These are phyloP conservation scores for Penaeus monodon DNA, from an alignment of 2,888 invertebrate genomes.

Conservation along the genomic window DNA sequence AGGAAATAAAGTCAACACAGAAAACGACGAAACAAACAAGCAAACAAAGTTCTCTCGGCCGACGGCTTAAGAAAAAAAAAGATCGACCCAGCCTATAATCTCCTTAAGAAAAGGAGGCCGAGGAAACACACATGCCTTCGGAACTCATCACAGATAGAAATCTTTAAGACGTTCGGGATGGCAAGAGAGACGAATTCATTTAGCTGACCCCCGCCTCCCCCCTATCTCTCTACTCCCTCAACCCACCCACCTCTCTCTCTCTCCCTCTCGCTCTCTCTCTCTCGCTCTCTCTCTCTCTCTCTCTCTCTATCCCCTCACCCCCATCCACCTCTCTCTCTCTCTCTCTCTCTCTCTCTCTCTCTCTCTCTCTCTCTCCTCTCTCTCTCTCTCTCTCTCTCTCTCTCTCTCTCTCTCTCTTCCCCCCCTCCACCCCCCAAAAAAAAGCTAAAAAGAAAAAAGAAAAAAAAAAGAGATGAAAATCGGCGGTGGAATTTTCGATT, in stretches of 20 bases:
- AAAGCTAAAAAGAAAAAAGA: too few species aligned
- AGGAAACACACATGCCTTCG: slow-evolving; percentile 22
- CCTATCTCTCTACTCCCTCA: neutral
- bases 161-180: slow-evolving; percentile 42
- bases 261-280: neutral
- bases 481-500: too few species aligned
- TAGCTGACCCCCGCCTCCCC: slow-evolving; percentile 16
- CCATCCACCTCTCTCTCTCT: slow-evolving; percentile 3
- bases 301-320: neutral
- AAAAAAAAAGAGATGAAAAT: too few species aligned
- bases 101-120: slow-evolving; percentile 17
- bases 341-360: neutral
- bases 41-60: too few species aligned
- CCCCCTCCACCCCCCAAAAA: too few species aligned
- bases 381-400: neutral
- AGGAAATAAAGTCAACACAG: too few species aligned
- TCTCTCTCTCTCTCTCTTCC: neutral
- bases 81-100: too few species aligned
- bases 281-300: neutral
- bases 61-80: too few species aligned
- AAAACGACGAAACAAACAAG: too few species aligned
- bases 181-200: slow-evolving; percentile 49
- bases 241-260: neutral
- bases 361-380: too few species aligned
- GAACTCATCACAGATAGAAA: slow-evolving; percentile 48